These are phyloP conservation scores for Daktulosphaira vitifoliae DNA, from an alignment of 1,140 invertebrate genomes.

Conservation along the genomic window DNA sequence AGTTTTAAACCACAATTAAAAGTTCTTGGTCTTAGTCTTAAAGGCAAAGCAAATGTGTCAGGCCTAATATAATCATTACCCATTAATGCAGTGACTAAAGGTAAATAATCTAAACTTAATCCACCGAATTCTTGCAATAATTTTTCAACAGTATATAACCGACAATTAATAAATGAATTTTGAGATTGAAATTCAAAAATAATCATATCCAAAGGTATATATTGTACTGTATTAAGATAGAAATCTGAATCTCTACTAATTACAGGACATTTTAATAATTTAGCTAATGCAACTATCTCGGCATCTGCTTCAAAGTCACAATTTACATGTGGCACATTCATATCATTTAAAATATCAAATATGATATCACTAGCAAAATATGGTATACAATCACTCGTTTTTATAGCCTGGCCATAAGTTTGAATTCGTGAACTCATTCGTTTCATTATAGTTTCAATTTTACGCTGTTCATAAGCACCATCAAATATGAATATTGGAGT, in stretches of 20 bases:
- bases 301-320: slow-evolving; percentile 81
- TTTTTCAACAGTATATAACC: slow-evolving; percentile 61
- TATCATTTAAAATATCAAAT: slow-evolving; percentile 53
- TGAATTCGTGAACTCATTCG: slow-evolving; percentile 56
- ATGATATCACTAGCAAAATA: slow-evolving; percentile 63
- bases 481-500: slow-evolving; percentile 72
- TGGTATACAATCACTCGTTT: slow-evolving; percentile 49
- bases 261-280: slow-evolving; percentile 66
- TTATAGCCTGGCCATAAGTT: slow-evolving; percentile 11
- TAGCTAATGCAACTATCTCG: slow-evolving; percentile 64
- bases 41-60: slow-evolving; percentile 59
- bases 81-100: slow-evolving; percentile 67
- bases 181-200: slow-evolving; percentile 41
- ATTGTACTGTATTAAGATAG: slow-evolving; percentile 72
- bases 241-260: slow-evolving; percentile 87
- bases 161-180: slow-evolving; percentile 49
- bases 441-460: slow-evolving; percentile 58
- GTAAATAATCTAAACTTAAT: slow-evolving; percentile 40
- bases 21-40: slow-evolving; percentile 52
- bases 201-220: slow-evolving; percentile 67
- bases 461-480: slow-evolving; percentile 66
- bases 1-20: slow-evolving; percentile 54
- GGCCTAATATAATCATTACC: slow-evolving; percentile 83
- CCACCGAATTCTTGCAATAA: slow-evolving; percentile 57
- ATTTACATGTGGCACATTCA: slow-evolving; percentile 56